A percentile compares a stretch with the other conserved stretches of the same genome.
Conservation (phyloP, 2,113 vertebrate species). For the Xerus inauris region DNA sequence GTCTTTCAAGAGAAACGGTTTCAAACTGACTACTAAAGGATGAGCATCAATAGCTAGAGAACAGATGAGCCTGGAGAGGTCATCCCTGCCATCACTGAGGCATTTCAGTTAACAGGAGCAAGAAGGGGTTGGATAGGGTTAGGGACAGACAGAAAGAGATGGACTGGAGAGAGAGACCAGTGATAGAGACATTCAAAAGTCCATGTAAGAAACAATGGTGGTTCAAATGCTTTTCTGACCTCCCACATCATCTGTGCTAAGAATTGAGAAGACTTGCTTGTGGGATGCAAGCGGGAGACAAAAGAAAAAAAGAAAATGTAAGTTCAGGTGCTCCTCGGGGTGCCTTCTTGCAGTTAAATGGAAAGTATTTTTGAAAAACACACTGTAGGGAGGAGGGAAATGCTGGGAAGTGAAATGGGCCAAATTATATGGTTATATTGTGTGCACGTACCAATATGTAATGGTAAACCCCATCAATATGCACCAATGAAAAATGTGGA, state of each 20-base stretch:
- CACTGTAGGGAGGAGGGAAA: no score
- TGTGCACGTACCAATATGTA: no score
- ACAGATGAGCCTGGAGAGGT: neutral
- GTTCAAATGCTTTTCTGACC: neutral
- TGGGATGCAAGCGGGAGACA: neutral
- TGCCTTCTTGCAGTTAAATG: neutral
- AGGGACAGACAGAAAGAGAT: neutral
- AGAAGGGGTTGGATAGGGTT: no score
- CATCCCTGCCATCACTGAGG: neutral
- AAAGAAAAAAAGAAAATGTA: neutral
- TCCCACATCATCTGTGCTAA: neutral
- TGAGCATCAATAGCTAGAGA: neutral
- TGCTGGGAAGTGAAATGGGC: no score
- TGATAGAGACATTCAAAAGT: neutral
- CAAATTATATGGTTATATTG: no score
- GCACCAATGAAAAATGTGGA: no score
- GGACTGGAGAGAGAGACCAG: neutral
- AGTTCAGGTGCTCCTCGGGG: neutral
- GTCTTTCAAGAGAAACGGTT: neutral
- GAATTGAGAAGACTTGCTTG: neutral
- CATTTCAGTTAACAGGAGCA: neutral
- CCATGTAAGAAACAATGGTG: neutral
- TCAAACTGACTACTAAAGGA: neutral
- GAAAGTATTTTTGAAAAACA: no score
- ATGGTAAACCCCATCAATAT: no score